These are phyloP conservation scores for Drosophila santomea DNA, from an alignment of 1,140 invertebrate genomes.

Conservation along the genomic window DNA sequence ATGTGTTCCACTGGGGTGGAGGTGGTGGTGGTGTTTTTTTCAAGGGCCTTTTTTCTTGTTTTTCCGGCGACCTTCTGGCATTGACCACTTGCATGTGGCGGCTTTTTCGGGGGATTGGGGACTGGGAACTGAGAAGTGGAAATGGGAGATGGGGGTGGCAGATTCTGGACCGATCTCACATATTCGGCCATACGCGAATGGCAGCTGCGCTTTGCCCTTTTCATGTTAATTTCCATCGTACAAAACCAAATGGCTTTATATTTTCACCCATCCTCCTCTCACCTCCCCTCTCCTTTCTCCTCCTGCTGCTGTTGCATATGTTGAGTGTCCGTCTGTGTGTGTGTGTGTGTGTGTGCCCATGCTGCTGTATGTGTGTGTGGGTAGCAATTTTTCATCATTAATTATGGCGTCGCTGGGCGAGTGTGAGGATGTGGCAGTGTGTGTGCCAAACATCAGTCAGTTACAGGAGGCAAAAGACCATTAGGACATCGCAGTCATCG, in stretches of 20 bases:
- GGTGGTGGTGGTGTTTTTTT: slow-evolving; percentile 2
- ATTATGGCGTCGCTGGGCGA: slow-evolving; percentile 70
- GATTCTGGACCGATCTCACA: slow-evolving; percentile 30
- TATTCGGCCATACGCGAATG: slow-evolving; percentile 49
- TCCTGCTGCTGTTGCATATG: slow-evolving; percentile 58
- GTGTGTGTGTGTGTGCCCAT: not conserved
- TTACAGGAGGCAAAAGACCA: slow-evolving; percentile 77
- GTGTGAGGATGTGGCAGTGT: slow-evolving; percentile 51
- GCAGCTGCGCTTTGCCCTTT: slow-evolving; percentile 74
- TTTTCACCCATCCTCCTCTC: slow-evolving; percentile 19
- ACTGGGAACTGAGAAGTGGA: too few relatives aligned
- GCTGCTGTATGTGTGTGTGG: slow-evolving; percentile 41
- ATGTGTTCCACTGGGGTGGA: slow-evolving; percentile 35
- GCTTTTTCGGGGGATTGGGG: not conserved
- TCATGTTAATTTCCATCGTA: slow-evolving; percentile 77
- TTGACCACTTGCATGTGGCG: slow-evolving; percentile 25
- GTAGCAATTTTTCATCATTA: slow-evolving; percentile 82
- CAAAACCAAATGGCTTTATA: slow-evolving; percentile 78
- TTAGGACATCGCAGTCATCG: slow-evolving; percentile 59
- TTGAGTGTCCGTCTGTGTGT: slow-evolving; percentile 55
- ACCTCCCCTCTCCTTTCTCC: not conserved
- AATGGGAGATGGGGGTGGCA: too few relatives aligned
- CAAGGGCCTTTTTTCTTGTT: slow-evolving; percentile 4
- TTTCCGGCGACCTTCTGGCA: slow-evolving; percentile 32
- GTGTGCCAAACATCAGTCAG: slow-evolving; percentile 80